Conservation (phyloP, 2,888 invertebrate species). For the Bunonema sp. region DNA sequence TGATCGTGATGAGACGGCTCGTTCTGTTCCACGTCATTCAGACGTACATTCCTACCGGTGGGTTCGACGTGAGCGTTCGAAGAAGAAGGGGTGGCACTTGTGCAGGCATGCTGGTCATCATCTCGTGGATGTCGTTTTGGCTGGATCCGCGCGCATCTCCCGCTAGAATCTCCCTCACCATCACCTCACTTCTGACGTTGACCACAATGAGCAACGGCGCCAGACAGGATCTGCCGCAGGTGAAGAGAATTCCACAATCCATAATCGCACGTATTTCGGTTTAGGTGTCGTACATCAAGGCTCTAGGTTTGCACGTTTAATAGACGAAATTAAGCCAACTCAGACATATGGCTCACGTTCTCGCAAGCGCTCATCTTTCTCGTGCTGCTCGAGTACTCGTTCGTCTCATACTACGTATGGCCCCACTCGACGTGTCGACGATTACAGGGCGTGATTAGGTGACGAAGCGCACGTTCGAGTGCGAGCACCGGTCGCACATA, state of each 20-base stretch:
- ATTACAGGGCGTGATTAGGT: too few relatives aligned
- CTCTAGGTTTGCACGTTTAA: too few relatives aligned
- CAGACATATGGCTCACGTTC: slow-evolving; percentile 41
- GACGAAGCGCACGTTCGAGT: slow-evolving; percentile 27
- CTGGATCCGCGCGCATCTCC: slow-evolving; percentile 42
- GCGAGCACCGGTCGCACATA: too few relatives aligned
- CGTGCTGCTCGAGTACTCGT: slow-evolving; percentile 41
- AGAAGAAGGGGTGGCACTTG: too few relatives aligned
- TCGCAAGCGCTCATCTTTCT: slow-evolving; percentile 41
- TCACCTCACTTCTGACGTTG: slow-evolving; percentile 40
- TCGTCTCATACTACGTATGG: slow-evolving; percentile 41
- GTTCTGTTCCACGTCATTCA: slow-evolving; percentile 42
- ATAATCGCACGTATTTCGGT: not conserved
- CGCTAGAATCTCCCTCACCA: slow-evolving; percentile 39
- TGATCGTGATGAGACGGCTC: slow-evolving; percentile 36
- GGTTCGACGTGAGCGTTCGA: too few relatives aligned
- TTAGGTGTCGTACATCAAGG: slow-evolving; percentile 34
- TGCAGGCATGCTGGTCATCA: slow-evolving; percentile 33
- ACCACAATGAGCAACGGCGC: slow-evolving; percentile 44
- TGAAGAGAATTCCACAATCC: slow-evolving; percentile 4
- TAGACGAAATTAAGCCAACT: too few relatives aligned
- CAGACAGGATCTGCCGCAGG: slow-evolving; percentile 42
- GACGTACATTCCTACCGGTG: slow-evolving; percentile 41
- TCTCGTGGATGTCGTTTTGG: slow-evolving; percentile 43
- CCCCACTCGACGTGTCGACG: too few relatives aligned